These are phyloP conservation scores for honey bee (Apis mellifera) DNA, from an alignment of 1,140 invertebrate genomes.

Conservation along the genomic window DNA sequence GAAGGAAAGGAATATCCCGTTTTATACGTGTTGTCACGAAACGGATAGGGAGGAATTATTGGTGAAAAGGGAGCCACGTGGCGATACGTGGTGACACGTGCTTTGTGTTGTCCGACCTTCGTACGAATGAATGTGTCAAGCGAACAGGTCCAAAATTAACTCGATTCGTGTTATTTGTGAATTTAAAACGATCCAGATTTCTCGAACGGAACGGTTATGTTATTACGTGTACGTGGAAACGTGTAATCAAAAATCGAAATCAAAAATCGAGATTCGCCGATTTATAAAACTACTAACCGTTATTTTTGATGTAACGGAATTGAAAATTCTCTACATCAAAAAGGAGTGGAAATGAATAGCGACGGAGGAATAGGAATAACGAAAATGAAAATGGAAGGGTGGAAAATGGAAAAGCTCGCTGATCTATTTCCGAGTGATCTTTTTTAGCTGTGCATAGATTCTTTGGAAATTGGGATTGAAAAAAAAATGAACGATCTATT, in stretches of 20 bases:
- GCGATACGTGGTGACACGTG: conserved; percentile 46
- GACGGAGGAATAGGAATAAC: not conserved
- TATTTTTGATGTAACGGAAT: not conserved
- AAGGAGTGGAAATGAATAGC: not conserved
- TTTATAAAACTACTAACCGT: not conserved
- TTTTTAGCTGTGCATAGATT: no score
- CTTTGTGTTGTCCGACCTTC: conserved; percentile 19
- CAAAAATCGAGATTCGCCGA: no score
- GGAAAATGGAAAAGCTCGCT: no score
- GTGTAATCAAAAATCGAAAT: no score
- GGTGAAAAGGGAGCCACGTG: conserved; percentile 56
- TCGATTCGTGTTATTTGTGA: not conserved
- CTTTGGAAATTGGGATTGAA: no score
- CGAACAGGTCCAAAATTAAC: conserved; percentile 27
- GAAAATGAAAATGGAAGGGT: not conserved
- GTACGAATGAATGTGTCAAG: not conserved
- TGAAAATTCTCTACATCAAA: not conserved
- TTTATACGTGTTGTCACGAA: conserved; percentile 8
- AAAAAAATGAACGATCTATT: no score
- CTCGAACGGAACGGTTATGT: not conserved
- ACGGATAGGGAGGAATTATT: conserved; percentile 23
- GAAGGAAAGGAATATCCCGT: not conserved
- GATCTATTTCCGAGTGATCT: no score
- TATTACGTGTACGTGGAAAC: no score
- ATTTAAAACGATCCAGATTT: not conserved